phyloP scores from a whole-genome alignment of 2,113 vertebrate genomes.

The Mesitornis unicolor region DNA sequence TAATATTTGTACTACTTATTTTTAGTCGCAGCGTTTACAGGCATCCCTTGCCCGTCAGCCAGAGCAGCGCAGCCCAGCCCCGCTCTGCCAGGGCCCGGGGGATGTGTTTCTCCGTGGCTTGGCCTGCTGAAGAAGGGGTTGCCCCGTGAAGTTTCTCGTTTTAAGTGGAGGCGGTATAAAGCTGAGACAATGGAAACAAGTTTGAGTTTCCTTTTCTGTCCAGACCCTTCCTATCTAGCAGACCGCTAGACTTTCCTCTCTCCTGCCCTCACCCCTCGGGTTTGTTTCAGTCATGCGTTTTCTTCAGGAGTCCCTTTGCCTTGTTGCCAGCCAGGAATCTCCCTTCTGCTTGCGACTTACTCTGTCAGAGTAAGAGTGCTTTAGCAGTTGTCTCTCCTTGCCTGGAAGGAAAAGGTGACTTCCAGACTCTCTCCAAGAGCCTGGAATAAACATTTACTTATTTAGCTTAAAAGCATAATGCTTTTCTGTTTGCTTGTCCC shows the following conservation, averaged over 20 bases:
- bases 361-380: not conserved
- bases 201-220: not conserved
- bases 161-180: not conserved
- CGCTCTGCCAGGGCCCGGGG: not conserved
- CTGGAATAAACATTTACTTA: not conserved
- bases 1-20: too few relatives aligned
- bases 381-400: not conserved
- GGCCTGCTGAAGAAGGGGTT: not conserved
- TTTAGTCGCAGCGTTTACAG: not conserved
- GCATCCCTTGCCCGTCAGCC: not conserved
- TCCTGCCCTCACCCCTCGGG: not conserved
- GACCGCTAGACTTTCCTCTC: not conserved
- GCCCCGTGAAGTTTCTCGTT: not conserved
- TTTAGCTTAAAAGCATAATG: not conserved
- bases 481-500: not conserved
- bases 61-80: not conserved
- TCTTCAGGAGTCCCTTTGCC: not conserved
- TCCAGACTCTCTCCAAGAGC: not conserved
- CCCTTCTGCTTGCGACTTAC: not conserved
- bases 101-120: not conserved
- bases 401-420: slow-evolving; percentile 7
- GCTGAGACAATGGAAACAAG: slow-evolving; percentile 8
- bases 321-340: not conserved
- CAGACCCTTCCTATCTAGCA: not conserved
- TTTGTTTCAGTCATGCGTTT: not conserved